Percentiles rank a stretch among this genome's conserved stretches.
Evolutionary conservation across 2,797 vertebrate species (phyloP).

Genomic region (Avahi laniger): DNA sequence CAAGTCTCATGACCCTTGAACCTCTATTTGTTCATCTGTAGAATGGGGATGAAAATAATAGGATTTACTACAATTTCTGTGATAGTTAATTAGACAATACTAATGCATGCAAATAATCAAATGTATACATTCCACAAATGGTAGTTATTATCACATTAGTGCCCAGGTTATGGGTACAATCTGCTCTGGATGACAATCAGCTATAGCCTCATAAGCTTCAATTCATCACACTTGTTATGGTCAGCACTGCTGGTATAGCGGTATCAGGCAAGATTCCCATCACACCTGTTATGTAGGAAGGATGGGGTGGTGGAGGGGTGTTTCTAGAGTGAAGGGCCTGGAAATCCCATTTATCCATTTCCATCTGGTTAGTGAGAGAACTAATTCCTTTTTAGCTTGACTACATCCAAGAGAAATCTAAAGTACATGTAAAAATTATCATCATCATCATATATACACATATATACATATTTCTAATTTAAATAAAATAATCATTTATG

Average conservation of each 20-base stretch:
- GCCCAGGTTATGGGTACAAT: not conserved
- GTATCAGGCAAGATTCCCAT: too few relatives aligned
- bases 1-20: not conserved
- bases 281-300: not conserved
- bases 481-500: not conserved
- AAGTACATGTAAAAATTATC: not conserved
- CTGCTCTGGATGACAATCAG: not conserved
- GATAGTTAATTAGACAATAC: not conserved
- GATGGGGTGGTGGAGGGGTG: not conserved
- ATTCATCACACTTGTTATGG: too few relatives aligned
- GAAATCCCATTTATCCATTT: not conserved
- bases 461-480: not conserved
- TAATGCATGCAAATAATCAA: not conserved
- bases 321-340: not conserved
- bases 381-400: not conserved
- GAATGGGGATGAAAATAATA: not conserved
- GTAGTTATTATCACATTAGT: not conserved
- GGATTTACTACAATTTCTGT: not conserved
- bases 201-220: not conserved
- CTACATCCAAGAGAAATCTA: constrained; percentile 6
- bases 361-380: not conserved
- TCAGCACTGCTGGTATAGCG: too few relatives aligned
- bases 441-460: not conserved
- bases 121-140: not conserved
- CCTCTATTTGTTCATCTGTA: not conserved